Base-by-base conservation (phyloP, 2,113 vertebrate genomes). In the Corvus cornix region DNA sequence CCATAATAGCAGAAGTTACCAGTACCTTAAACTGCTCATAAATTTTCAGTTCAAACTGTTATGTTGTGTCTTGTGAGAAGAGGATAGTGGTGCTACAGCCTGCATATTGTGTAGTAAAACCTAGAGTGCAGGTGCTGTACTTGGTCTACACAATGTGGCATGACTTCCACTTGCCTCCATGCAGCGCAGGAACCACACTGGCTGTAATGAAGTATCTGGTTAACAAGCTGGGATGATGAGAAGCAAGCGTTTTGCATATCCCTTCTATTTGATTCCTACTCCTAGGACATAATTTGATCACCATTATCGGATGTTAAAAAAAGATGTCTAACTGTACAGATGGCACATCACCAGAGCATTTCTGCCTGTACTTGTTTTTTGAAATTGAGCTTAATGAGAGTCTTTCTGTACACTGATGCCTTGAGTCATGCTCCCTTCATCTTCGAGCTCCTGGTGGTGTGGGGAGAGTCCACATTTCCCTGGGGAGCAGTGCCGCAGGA, bases 391-490 rank as follows among this genome's bases (percentile, higher is more conserved):
- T 18, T 26, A 58, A 63, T 30, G 15, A 68, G 52, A 23, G 7
- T 28, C 19, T 68, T 55, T 90, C 67, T 68, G 27, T 63, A 16
- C 22, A 20, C 10, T n/a, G 79, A 33, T 59, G n/a, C 43, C 18
- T 51, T 83, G 37, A 66, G 16, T 35, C 5, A 17, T 37, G 43
- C 31, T 22, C 9, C 13, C 37, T 59, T 41, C 30, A 27, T 48
- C 19, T 59, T 22, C 0, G 3, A 82, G 52, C 26, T 68, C 33
- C 5, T 70, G 48, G 24, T 62, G 63, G 5, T 12, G 4, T 6
- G 15, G 3, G 18, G 35, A 72, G 33, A 44, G 20, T 11, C 17
- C 0, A 0, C 2, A 0, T 41, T 53, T 17, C 13, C 26, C 46
- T n/a, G 31, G 69, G 41, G 28, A 86, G 43, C 26, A 33, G 7